Evolutionary conservation across 2,888 invertebrate genomes (phyloP), one percentile per base, ranked within the genome.

Genomic region (Bombyx huttoni): DNA sequence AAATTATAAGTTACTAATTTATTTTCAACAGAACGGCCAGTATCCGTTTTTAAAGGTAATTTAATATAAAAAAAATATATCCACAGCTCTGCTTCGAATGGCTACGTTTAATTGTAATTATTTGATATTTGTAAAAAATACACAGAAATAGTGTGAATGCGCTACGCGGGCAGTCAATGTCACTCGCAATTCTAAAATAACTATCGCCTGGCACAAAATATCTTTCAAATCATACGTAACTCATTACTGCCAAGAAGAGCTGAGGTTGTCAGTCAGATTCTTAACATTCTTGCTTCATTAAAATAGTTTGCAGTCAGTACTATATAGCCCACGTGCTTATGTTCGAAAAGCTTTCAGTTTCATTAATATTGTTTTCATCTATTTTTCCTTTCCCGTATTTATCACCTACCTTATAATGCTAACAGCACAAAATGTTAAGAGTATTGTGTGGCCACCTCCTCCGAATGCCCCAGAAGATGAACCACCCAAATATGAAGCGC

Each of bases 21-120:
- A 74, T 85, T 84, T 86, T 80, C 73, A 76, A 85, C 87, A 87
- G 88, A 86, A 78, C 69, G 67, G 74, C 87, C 87, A 81, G 86
- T 77, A 74, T 82, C 88, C 70, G 75, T 86, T 78, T 87, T 85
- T 80, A 87, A 87, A 88, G 87, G 87, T 88, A 87, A 86, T 76
- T 73, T 75, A 78, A 75, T 73, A 78, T 73, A 64, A 61, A 61
- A 65, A 63, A 67, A 60, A 61, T 61, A 68, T 64, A 67, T 64
- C 65, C 66, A 65, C 73, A 71, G 69, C 67, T 71, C 65, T 72
- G 84, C 84, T 86, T 85, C 50, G 64, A 63, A 62, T 69, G 74
- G 83, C 84, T 83, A 77, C 63, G 70, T 70, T 62, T 67, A 62
- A 24, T 24, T 24, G 24, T 24, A 24, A 24, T 24, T 68, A 64